phyloP scores from a whole-genome alignment of 2,797 vertebrate species.

The Vireo griseus region DNA sequence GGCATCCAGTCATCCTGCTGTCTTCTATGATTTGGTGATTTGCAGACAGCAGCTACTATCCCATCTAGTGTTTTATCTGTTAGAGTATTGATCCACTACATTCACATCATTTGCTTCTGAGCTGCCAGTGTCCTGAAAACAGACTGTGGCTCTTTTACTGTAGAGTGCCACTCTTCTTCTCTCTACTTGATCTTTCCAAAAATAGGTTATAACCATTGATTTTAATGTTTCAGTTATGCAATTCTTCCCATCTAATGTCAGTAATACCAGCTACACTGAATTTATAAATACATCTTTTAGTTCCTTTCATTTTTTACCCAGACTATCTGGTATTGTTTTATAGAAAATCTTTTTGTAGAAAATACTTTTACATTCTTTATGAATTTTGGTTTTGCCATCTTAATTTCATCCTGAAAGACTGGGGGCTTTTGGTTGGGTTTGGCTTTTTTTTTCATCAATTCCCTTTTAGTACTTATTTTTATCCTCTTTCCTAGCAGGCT shows the following conservation, averaged over 20 bases:
- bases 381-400: not conserved
- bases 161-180: not conserved
- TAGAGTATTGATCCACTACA: constrained; percentile 30
- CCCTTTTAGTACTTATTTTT: not conserved
- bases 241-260: not conserved
- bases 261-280: not conserved
- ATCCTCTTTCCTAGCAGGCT: not conserved
- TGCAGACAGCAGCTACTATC: constrained; percentile 30
- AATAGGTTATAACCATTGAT: constrained; percentile 15
- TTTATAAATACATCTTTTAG: not conserved
- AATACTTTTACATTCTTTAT: not conserved
- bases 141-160: not conserved
- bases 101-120: constrained; percentile 32
- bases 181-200: not conserved
- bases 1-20: not conserved
- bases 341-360: not conserved
- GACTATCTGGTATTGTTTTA: not conserved
- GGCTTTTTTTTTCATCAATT: not conserved
- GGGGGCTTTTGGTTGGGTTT: not conserved
- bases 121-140: not conserved
- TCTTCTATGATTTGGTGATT: constrained; percentile 34
- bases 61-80: constrained; percentile 28
- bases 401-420: not conserved
- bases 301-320: not conserved
- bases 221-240: not conserved